Conservation (phyloP, 1,140 invertebrate species). For the Acromyrmex charruanus region DNA sequence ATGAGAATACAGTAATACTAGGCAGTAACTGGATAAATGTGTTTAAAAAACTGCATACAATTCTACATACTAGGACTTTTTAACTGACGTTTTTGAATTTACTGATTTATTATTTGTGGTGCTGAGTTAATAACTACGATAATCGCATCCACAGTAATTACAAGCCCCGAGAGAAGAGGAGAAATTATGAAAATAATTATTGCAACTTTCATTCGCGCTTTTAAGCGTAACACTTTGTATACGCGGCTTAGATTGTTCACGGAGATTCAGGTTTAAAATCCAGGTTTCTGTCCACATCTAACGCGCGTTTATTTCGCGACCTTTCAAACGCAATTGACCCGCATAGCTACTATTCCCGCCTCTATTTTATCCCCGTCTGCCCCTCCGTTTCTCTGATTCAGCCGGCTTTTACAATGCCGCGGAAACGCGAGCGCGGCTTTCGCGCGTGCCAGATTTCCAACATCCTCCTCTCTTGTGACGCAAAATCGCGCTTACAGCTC, state of each 20-base stretch:
- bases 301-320: constrained; percentile 23
- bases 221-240: neutral
- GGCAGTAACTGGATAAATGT: too few species aligned
- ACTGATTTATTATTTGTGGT: neutral
- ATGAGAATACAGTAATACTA: too few species aligned
- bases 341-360: constrained; percentile 40
- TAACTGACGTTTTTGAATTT: neutral
- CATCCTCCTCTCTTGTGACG: constrained; percentile 70
- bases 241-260: neutral
- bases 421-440: constrained; percentile 80
- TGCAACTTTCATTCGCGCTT: neutral
- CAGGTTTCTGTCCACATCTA: neutral
- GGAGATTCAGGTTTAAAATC: neutral
- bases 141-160: neutral
- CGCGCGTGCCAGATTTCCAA: constrained; percentile 79
- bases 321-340: constrained; percentile 43
- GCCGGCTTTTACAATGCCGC: constrained; percentile 76
- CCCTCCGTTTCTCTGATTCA: constrained; percentile 56
- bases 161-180: constrained; percentile 1
- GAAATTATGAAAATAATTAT: constrained; percentile 11
- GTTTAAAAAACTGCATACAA: too few species aligned
- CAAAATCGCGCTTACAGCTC: constrained; percentile 22
- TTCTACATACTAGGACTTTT: neutral
- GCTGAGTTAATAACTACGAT: neutral
- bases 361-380: constrained; percentile 48